These are phyloP conservation scores for Empis stercorea DNA, from an alignment of 2,888 invertebrate species.

Conservation along the genomic window DNA sequence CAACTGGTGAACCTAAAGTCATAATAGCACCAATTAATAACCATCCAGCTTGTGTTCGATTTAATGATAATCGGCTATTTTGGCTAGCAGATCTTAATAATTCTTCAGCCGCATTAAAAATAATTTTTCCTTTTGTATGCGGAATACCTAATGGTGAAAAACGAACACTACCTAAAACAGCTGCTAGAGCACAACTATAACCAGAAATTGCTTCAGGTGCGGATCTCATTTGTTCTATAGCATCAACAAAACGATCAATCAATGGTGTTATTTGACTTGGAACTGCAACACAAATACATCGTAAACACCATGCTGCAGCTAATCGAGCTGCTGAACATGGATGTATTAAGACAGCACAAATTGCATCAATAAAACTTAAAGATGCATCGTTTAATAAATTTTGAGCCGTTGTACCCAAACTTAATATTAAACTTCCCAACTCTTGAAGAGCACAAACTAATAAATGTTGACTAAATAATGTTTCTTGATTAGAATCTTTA, in stretches of 20 bases:
- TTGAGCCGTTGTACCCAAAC: conserved; percentile 89
- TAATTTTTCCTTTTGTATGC: conserved; percentile 92
- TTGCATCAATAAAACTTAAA: conserved; percentile 51
- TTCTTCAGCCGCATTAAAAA: conserved; percentile 96
- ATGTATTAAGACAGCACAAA: conserved; percentile 67
- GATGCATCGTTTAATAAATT: conserved; percentile 81
- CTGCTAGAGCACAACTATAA: conserved; percentile 87
- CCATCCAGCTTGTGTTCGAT: conserved; percentile 96
- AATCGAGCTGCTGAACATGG: conserved; percentile 87
- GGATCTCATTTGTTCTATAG: conserved; percentile 77
- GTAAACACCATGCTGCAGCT: conserved; percentile 89
- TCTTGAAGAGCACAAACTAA: conserved; percentile 87
- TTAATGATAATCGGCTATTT: conserved; percentile 86
- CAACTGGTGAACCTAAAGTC: conserved; percentile 87
- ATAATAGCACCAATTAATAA: conserved; percentile 91
- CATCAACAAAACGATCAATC: conserved; percentile 77
- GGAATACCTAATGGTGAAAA: conserved; percentile 89
- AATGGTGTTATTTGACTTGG: conserved; percentile 90
- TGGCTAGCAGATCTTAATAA: conserved; percentile 90
- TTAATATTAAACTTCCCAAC: conserved; percentile 76
- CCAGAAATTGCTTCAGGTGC: conserved; percentile 81
- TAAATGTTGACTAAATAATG: conserved; percentile 78
- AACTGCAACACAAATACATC: conserved; percentile 79
- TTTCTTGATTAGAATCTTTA: conserved; percentile 83
- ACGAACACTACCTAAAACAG: conserved; percentile 82